Evolutionary conservation across 2,113 vertebrate genomes (phyloP).

Genomic region (Pelusios castaneus): DNA sequence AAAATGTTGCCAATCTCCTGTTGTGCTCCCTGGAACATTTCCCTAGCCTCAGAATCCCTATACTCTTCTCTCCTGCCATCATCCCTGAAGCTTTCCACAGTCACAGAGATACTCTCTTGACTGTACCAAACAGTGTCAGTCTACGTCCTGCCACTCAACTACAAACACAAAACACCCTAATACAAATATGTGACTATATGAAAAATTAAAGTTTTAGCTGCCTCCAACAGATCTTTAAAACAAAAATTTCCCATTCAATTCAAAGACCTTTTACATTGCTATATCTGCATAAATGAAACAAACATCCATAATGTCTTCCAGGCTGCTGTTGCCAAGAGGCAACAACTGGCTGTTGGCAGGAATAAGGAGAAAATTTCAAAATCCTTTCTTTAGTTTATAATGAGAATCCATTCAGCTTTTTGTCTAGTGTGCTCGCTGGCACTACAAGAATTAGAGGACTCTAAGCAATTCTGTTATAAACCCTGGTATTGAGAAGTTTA

Average conservation of each 20-base stretch:
- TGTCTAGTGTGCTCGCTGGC: background rate
- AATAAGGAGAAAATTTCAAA: background rate
- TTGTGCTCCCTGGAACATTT: background rate
- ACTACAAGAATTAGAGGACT: constrained; percentile 2
- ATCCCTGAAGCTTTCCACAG: background rate
- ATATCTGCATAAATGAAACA: background rate
- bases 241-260: background rate
- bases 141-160: background rate
- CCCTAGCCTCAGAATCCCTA: background rate
- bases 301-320: background rate
- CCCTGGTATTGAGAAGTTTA: constrained; percentile 40
- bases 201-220: background rate
- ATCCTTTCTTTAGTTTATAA: background rate
- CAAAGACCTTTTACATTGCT: background rate
- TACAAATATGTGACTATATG: background rate
- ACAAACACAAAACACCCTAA: background rate
- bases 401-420: background rate
- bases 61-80: background rate
- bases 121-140: background rate
- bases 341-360: background rate
- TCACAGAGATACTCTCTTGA: background rate
- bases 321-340: accelerated
- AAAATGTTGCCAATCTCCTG: background rate
- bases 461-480: constrained; percentile 55
- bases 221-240: background rate